phyloP scores from a whole-genome alignment of 2,113 vertebrate species.

The Podocnemis expansa region DNA sequence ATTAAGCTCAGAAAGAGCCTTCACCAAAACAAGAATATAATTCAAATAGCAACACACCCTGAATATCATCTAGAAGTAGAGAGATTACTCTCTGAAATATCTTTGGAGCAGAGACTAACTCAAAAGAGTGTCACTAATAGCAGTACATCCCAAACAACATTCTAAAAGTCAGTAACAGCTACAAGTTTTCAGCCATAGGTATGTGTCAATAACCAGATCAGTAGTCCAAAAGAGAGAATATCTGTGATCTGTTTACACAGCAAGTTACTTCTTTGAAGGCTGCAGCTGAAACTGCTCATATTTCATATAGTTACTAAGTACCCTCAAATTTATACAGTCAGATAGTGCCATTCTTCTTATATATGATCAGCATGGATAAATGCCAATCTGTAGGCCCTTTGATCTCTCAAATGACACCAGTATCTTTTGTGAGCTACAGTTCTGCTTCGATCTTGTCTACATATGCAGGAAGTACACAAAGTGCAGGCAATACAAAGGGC shows the following conservation, averaged over 20 bases:
- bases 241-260: too few species aligned
- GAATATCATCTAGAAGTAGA: neutral
- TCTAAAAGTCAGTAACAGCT: neutral
- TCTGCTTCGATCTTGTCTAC: neutral
- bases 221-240: too few species aligned
- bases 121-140: neutral
- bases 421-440: neutral
- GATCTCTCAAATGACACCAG: neutral
- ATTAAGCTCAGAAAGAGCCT: neutral
- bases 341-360: too few species aligned
- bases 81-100: neutral
- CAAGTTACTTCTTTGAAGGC: too few species aligned
- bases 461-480: neutral
- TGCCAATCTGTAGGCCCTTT: too few species aligned
- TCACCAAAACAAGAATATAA: neutral
- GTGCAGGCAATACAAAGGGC: neutral
- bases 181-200: too few species aligned
- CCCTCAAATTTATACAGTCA: too few species aligned
- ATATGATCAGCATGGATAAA: too few species aligned
- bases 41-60: neutral
- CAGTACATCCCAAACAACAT: neutral
- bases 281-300: too few species aligned
- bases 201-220: too few species aligned
- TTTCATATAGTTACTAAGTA: too few species aligned
- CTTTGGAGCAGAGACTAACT: neutral